Evolutionary conservation across 1,140 invertebrate species (phyloP).

Genomic region (Daktulosphaira vitifoliae): DNA sequence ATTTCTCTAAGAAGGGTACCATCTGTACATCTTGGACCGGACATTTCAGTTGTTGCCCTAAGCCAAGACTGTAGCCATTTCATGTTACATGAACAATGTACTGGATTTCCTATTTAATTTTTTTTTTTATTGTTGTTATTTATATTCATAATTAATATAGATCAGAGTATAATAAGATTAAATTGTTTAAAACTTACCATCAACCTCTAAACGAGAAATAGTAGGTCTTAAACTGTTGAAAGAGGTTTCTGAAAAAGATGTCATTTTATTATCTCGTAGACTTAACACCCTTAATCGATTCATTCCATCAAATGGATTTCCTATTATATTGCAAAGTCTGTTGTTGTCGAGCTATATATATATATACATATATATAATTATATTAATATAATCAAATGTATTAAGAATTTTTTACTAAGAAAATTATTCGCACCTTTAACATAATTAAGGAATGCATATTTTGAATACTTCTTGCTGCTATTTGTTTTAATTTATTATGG

Average conservation of each 20-base stretch:
- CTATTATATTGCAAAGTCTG: constrained; percentile 46
- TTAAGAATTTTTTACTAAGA: no score
- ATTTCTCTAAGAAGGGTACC: constrained; percentile 62
- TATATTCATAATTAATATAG: background rate
- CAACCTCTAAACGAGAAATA: constrained; percentile 72
- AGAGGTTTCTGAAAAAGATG: constrained; percentile 60
- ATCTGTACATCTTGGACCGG: constrained; percentile 65
- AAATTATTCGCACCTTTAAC: constrained; percentile 58
- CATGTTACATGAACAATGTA: constrained; percentile 68
- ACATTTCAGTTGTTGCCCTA: constrained; percentile 49
- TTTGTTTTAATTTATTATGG: constrained; percentile 61
- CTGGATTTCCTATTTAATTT: constrained; percentile 58
- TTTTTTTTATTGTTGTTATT: background rate
- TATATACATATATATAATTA: no score
- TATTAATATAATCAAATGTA: no score
- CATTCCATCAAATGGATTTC: constrained; percentile 69
- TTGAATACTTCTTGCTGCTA: constrained; percentile 55
- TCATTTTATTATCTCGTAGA: constrained; percentile 67
- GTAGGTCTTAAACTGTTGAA: constrained; percentile 67
- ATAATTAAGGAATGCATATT: constrained; percentile 75
- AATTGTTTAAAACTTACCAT: constrained; percentile 58
- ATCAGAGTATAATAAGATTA: background rate
- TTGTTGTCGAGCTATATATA: constrained; percentile 45
- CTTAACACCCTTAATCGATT: constrained; percentile 68
- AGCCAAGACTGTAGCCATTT: constrained; percentile 75